Percentiles rank a stretch among this genome's conserved stretches.
phyloP scores from a whole-genome alignment of 2,888 invertebrate species.

The Mellilla xanthometata region DNA sequence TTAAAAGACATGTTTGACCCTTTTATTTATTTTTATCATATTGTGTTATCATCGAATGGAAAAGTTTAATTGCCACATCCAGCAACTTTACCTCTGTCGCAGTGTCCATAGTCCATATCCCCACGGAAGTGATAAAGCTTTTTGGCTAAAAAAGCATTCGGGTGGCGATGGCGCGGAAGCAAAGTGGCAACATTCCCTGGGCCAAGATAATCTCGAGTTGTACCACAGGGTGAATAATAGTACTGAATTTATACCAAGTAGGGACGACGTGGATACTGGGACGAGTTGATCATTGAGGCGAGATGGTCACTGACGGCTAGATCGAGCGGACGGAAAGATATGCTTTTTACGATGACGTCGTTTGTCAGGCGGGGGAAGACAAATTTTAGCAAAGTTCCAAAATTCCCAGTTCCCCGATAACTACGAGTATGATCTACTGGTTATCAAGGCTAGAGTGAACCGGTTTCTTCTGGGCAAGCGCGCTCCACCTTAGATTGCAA shows the following conservation, averaged over 20 bases:
- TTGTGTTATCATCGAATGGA: no score
- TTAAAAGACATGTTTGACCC: no score
- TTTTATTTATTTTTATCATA: no score
- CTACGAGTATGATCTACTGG: no score
- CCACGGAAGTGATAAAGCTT: conserved; percentile 82
- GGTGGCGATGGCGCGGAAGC: conserved; percentile 75
- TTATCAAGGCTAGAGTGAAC: no score
- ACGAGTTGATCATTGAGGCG: no score
- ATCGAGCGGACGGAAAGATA: conserved; percentile 58
- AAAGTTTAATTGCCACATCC: conserved; percentile 34
- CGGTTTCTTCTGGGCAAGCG: no score
- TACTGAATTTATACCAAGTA: conserved; percentile 5
- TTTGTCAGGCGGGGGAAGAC: conserved; percentile 18
- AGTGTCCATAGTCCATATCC: conserved; percentile 59
- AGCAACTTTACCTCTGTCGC: conserved; percentile 36
- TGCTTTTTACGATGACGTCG: conserved; percentile 41
- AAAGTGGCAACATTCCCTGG: conserved; percentile 63
- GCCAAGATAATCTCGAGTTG: conserved; percentile 61
- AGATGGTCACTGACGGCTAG: conserved; percentile 35
- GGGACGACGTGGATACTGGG: neutral
- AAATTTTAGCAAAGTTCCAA: conserved; percentile 1
- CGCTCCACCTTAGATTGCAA: no score
- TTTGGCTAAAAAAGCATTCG: conserved; percentile 79
- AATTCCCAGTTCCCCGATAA: no score
- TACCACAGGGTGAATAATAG: conserved; percentile 25